Evolutionary conservation across 1,140 invertebrate species (phyloP).

Genomic region (Drosophila arizonae): DNA sequence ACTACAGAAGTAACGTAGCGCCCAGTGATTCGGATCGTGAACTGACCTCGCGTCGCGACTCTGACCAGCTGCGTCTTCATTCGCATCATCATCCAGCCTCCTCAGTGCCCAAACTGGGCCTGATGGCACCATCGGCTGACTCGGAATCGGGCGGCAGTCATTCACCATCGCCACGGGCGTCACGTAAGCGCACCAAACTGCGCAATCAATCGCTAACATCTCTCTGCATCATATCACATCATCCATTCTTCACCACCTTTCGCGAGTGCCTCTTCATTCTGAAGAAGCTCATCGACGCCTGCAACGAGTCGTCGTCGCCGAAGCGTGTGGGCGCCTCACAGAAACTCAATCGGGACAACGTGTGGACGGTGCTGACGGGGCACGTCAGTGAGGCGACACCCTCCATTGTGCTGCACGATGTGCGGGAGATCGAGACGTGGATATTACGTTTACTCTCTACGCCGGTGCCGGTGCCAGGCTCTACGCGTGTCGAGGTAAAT

Average conservation of each 20-base stretch:
- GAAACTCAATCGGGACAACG: slow-evolving; percentile 90
- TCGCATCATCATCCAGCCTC: slow-evolving; percentile 47
- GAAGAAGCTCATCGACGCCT: slow-evolving; percentile 97
- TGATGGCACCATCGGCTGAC: slow-evolving; percentile 88
- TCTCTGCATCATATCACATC: slow-evolving; percentile 98
- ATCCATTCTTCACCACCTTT: slow-evolving; percentile 99
- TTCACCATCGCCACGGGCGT: slow-evolving; percentile 92
- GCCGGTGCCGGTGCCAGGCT: slow-evolving; percentile 98
- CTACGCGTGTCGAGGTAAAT: slow-evolving; percentile 94
- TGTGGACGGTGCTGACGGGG: slow-evolving; percentile 93
- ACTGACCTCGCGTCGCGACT: slow-evolving; percentile 87
- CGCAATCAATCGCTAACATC: slow-evolving; percentile 97
- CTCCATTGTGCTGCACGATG: slow-evolving; percentile 96
- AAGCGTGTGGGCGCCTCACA: slow-evolving; percentile 94
- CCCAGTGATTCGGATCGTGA: slow-evolving; percentile 94
- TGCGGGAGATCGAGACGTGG: slow-evolving; percentile 99
- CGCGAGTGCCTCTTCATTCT: slow-evolving; percentile 98
- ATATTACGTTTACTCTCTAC: slow-evolving; percentile 97
- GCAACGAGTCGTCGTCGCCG: slow-evolving; percentile 95
- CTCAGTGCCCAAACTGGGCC: slow-evolving; percentile 85
- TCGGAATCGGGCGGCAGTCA: slow-evolving; percentile 94
- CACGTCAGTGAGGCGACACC: slow-evolving; percentile 90
- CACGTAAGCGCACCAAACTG: slow-evolving; percentile 89
- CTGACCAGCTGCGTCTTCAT: slow-evolving; percentile 79
- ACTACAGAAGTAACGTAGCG: slow-evolving; percentile 94